Base-by-base conservation (phyloP, 2,888 invertebrate genomes). In the Lasioglossum vierecki region DNA sequence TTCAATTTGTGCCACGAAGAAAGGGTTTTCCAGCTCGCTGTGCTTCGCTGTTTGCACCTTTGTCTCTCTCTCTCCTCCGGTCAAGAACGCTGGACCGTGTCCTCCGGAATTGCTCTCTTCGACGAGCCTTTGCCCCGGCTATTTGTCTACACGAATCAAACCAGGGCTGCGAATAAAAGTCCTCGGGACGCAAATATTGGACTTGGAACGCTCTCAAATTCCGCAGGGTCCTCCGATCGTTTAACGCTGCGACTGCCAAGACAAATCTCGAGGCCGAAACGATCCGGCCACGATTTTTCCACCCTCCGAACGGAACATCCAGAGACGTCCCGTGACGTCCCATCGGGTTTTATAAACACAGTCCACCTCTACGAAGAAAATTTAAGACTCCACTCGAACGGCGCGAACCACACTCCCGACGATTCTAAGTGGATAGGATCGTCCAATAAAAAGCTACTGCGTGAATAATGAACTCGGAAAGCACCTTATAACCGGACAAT, bases 111-210 rank as follows among this genome's bases (percentile, higher is more conserved):
- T 77, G 76, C 46, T 66, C 49, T 57, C 70, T 39, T n/a, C 60
- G 41, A 22, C 35, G 57, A 18, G n/a, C 41, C 49, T 8, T 60
- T 63, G 76, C 18, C 22, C 11, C 30, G 30, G 49, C 63, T 77
- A 74, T 83, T 53, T 75, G 83, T 53, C 57, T 26, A 41, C 74
- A 80, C 73, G 74, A 75, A 76, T 60, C 76, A 41, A 57, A 77
- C 70, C 46, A 53, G 57, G 41, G 4, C 26, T 63, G 0, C 22
- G n/a, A 53, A 66, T 35, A 49, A 35, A 76, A 46, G 22, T 71
- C 53, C 68, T 1, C 18, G 68, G 39, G 8, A 39, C 30, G 46
- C 53, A 41, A 39, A 70, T 39, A 68, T 68, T 70, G 76, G 63
- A 49, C 39, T 44, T n/a, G 46, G 46, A 68, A 57, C 57, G 53